Base-by-base conservation (phyloP, 1,140 invertebrate species). In the Physella acuta region DNA sequence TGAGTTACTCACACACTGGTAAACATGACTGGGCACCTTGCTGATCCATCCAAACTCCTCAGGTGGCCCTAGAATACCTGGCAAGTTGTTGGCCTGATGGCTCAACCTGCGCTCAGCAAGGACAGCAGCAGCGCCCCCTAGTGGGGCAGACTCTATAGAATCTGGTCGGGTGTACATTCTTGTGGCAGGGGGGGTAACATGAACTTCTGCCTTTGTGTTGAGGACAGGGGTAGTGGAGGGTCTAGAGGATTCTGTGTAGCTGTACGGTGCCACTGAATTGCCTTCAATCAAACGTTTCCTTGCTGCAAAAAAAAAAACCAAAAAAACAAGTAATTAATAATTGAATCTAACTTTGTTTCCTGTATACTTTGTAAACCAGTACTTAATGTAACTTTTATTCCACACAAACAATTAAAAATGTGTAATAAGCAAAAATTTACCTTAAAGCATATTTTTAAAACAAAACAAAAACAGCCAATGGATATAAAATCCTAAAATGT, bases 1-100 rank as follows among this genome's bases (percentile, higher is more conserved):
- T n/a, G n/a, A n/a, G n/a, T n/a, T n/a, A 55, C 62, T 64, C 20
- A 67, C 64, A 33, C 34, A n/a, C 16, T 39, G 17, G 30, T 67
- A 67, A 0, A 67, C 33, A 2, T 39, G 20, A 14, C 24, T 36
- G 8, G 20, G 53, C 20, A 67, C 33, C 20, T 26, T 56, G 30
- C 49, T 39, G 24, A 11, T 67, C 51, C 53, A 67, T 20, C 56
- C 36, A 39, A n/a, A 67, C 1, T 67, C 64, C 20, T 55, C 51
- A 24, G 24, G 51, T 24, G 51, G 34, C 1, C 51, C 51, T 20
- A 67, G 53, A 1, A 67, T 33, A 33, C 24, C 64, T n/a, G 51
- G 51, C 3, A 28, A 26, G 14, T 33, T 37, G n/a, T 36, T 51
- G 1, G 1, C 14, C 16, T 37, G 17, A 20, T 20, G 55, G 24